Evolutionary conservation across 1,140 invertebrate species (phyloP).

Genomic region (Aphelenchoides fujianensis): DNA sequence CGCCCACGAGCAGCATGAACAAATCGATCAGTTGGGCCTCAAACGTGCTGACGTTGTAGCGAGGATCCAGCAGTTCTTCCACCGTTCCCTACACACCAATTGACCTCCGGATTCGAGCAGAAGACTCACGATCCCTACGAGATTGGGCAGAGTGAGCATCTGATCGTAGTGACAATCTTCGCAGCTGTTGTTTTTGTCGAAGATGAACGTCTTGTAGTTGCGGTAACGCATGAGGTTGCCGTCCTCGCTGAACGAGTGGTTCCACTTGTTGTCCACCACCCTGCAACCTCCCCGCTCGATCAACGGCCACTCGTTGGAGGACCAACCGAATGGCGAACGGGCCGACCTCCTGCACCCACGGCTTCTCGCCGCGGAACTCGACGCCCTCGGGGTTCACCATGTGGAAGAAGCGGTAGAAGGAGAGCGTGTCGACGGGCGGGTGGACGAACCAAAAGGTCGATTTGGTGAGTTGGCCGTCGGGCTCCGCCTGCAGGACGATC

Average conservation of each 20-base stretch:
- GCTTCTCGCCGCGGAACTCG: neutral
- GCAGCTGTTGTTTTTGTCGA: conserved; percentile 22
- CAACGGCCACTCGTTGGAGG: neutral
- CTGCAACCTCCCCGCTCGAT: neutral
- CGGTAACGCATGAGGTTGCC: conserved; percentile 45
- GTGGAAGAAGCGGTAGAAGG: neutral
- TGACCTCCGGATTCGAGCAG: neutral
- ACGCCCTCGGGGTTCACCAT: neutral
- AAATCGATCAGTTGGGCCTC: conserved; percentile 25
- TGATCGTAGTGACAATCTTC: conserved; percentile 31
- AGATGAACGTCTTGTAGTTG: conserved; percentile 39
- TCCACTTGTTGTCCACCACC: neutral
- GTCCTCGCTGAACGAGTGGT: conserved; percentile 37
- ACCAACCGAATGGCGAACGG: conserved; percentile 1
- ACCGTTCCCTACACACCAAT: conserved; percentile 30
- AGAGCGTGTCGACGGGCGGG: neutral
- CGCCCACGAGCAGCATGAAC: conserved; percentile 28
- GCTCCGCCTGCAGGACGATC: neutral
- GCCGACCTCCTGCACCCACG: neutral
- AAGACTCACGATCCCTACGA: conserved; percentile 33
- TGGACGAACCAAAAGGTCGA: neutral
- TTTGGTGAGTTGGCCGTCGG: conserved; percentile 1
- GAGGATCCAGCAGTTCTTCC: conserved; percentile 31
- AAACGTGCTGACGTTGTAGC: conserved; percentile 25
- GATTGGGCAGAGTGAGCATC: conserved; percentile 28